Percentiles rank a stretch among this genome's conserved stretches.
These are phyloP conservation scores for Argyrosomus regius DNA, from an alignment of 2,797 vertebrate genomes.

Conservation along the genomic window DNA sequence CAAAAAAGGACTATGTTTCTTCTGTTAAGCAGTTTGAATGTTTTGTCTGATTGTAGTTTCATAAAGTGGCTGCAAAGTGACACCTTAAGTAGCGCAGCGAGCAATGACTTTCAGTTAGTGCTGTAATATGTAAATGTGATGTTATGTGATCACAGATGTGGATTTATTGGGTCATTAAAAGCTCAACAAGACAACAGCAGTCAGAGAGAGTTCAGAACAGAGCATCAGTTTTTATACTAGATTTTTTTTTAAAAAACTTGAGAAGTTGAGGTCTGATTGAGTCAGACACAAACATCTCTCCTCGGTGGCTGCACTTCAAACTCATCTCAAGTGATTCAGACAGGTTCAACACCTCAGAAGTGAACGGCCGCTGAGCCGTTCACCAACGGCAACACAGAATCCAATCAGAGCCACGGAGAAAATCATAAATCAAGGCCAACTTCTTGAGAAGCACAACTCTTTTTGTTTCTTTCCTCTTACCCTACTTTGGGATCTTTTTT, in stretches of 20 bases:
- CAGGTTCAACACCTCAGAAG: slow-evolving; percentile 43
- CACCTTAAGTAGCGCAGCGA: slow-evolving; percentile 36
- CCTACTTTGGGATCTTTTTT: slow-evolving; percentile 54
- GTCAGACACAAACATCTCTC: slow-evolving; percentile 10
- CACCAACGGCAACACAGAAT: slow-evolving; percentile 33
- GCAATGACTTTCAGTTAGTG: slow-evolving; percentile 42
- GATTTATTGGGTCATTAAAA: slow-evolving; percentile 56
- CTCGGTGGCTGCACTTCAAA: slow-evolving; percentile 4
- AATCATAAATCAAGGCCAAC: slow-evolving; percentile 55
- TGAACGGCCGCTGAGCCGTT: slow-evolving; percentile 47
- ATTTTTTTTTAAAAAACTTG: too few relatives aligned
- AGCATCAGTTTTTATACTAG: not conserved
- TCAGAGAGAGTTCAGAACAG: slow-evolving; percentile 9
- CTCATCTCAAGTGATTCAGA: slow-evolving; percentile 42
- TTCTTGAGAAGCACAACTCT: slow-evolving; percentile 44
- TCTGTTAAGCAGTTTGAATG: not conserved
- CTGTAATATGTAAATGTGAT: slow-evolving; percentile 44
- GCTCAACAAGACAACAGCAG: slow-evolving; percentile 29
- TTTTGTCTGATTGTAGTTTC: slow-evolving; percentile 25
- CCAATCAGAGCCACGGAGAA: slow-evolving; percentile 53
- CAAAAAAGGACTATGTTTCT: slow-evolving; percentile 9
- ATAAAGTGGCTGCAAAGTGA: slow-evolving; percentile 38
- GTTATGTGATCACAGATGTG: slow-evolving; percentile 46
- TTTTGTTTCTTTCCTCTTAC: slow-evolving; percentile 51
- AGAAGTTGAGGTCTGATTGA: slow-evolving; percentile 26